Percentiles rank a stretch among this genome's conserved stretches.
These are phyloP conservation scores for Megalurothrips usitatus DNA, from an alignment of 2,888 invertebrate genomes.

Conservation along the genomic window DNA sequence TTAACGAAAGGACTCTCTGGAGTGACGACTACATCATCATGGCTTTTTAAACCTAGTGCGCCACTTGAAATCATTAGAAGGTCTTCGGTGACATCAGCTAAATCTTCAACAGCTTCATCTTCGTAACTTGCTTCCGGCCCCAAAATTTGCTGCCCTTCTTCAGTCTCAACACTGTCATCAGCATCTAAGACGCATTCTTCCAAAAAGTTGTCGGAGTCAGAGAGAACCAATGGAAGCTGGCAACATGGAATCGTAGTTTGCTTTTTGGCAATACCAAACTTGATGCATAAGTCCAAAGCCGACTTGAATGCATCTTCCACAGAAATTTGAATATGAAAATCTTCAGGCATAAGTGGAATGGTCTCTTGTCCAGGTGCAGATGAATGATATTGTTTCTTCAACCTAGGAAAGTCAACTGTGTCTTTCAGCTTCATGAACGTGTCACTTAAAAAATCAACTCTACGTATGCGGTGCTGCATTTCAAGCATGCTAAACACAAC, in stretches of 20 bases:
- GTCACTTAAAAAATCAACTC: background rate
- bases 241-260: background rate
- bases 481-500: background rate
- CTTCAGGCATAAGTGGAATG: background rate
- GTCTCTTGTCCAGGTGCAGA: background rate
- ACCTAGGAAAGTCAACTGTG: background rate
- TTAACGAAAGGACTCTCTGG: background rate
- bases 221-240: background rate
- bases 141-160: background rate
- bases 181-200: background rate
- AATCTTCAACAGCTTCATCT: background rate
- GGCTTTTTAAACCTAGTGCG: background rate
- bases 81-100: background rate
- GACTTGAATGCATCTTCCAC: background rate
- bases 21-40: background rate
- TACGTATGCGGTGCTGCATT: background rate
- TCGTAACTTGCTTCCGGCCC: too few relatives aligned
- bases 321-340: background rate
- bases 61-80: background rate
- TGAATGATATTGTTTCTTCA: background rate
- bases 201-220: background rate
- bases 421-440: background rate
- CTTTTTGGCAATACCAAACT: background rate
- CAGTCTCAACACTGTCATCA: background rate
- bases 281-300: slow-evolving; percentile 7